Base-by-base conservation (phyloP, 2,888 invertebrate genomes). In the Drosophila formosana region DNA sequence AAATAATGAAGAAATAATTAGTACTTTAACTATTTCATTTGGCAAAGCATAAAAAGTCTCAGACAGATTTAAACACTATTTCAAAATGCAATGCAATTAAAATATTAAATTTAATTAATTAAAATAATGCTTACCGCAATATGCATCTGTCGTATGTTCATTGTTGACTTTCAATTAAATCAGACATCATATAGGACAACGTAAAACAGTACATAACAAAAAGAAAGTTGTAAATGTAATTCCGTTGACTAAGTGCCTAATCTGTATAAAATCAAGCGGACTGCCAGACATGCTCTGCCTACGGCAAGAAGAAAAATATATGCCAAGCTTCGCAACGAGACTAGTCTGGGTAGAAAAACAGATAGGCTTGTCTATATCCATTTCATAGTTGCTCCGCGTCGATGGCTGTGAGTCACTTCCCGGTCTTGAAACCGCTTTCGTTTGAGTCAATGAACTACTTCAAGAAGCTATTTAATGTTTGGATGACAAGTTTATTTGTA, bases 401-500 rank as follows among this genome's bases (percentile, higher is more conserved):
- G n/a, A 4, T 37, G 37, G n/a, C 37, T 37, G n/a, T 37, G 37
- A 37, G 37, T 37, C 37, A 37, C 37, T 37, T 37, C 37, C 37
- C 37, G 37, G 37, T 41, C 13, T 41, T 41, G 39, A 6, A 7
- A 41, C 39, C 13, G n/a, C 11, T 26, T n/a, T 26, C 28, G 3
- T 28, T 18, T 13, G 26, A 28, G 26, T 53, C 6, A 25, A 5
- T 9, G 3, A 13, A 9, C 13, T 25, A 11, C 9, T 23, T 30
- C 1, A 28, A 4, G 39, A 13, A 8, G 18, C 11, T 13, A 6
- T 30, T 53, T 5, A 18, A 23, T 18, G 18, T 58, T 8, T 46
- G 6, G 4, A 5, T 45, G 53, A 32, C 43, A 57, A 49, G 7
- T 43, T 61, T 23, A 37, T 30, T 37, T 34, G 53, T n/a, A 37